Percentiles rank a stretch among this genome's conserved stretches.
Conservation (phyloP, 2,113 vertebrate genomes). For the Apteryx mantelli region DNA sequence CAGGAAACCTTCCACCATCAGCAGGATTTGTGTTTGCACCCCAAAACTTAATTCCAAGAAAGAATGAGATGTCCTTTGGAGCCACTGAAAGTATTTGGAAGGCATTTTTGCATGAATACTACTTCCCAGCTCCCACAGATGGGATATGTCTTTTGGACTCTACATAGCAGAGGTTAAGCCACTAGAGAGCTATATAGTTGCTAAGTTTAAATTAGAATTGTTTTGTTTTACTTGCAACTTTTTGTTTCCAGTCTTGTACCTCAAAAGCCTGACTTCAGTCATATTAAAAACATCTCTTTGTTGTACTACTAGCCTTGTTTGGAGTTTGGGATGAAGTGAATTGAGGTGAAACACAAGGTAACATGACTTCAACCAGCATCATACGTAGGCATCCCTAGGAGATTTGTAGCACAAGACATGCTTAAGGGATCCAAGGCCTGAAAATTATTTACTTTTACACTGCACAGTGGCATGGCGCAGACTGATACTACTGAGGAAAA, state of each 20-base stretch:
- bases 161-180: background rate
- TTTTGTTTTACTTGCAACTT: background rate
- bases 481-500: background rate
- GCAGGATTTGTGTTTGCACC: background rate
- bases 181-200: conserved; percentile 7
- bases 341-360: background rate
- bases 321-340: background rate
- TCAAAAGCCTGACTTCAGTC: background rate
- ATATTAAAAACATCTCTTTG: background rate
- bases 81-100: background rate
- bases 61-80: background rate
- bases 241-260: background rate
- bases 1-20: background rate
- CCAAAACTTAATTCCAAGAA: background rate
- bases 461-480: background rate
- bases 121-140: background rate
- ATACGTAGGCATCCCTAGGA: background rate
- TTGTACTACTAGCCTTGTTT: background rate
- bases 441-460: background rate
- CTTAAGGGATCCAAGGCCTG: background rate
- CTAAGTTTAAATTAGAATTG: conserved; percentile 24
- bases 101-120: background rate
- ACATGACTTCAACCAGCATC: background rate
- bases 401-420: background rate
- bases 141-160: background rate